These are phyloP conservation scores for Excalfactoria chinensis DNA, from an alignment of 2,113 vertebrate genomes.

Conservation along the genomic window DNA sequence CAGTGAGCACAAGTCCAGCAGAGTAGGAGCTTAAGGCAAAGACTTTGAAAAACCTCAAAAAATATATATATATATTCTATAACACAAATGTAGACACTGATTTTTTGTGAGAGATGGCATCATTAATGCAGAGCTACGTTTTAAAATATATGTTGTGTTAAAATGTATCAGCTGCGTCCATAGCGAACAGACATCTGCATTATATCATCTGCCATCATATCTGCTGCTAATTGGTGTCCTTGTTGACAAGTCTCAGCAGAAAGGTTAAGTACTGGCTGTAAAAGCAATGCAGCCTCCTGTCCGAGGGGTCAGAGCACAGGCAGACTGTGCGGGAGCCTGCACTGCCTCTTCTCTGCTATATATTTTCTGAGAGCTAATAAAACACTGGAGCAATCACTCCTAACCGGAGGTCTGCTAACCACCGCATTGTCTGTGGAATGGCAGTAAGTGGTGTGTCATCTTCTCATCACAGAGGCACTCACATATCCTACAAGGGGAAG, in stretches of 20 bases:
- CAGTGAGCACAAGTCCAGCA: background rate
- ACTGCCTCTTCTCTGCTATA: background rate
- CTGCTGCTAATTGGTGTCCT: conserved; percentile 52
- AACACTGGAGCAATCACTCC: background rate
- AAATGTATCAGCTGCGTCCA: background rate
- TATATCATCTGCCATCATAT: background rate
- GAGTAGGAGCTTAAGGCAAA: background rate
- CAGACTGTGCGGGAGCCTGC: background rate
- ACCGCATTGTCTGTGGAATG: accelerated
- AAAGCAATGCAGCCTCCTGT: conserved; percentile 28
- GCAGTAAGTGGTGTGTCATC: background rate
- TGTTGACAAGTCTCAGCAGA: conserved; percentile 48
- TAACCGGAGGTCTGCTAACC: background rate
- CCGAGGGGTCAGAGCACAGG: conserved; percentile 3
- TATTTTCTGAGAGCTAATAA: conserved; percentile 33
- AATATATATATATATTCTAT: background rate
- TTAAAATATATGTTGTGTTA: background rate
- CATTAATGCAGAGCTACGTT: background rate
- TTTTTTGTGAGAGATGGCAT: background rate
- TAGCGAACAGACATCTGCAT: conserved; percentile 12
- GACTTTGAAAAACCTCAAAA: background rate
- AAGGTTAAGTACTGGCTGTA: conserved; percentile 58
- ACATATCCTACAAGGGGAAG: background rate
- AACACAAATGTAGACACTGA: background rate
- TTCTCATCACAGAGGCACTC: background rate